phyloP scores from a whole-genome alignment of 2,797 vertebrate genomes.

The Zenarchopterus dispar region DNA sequence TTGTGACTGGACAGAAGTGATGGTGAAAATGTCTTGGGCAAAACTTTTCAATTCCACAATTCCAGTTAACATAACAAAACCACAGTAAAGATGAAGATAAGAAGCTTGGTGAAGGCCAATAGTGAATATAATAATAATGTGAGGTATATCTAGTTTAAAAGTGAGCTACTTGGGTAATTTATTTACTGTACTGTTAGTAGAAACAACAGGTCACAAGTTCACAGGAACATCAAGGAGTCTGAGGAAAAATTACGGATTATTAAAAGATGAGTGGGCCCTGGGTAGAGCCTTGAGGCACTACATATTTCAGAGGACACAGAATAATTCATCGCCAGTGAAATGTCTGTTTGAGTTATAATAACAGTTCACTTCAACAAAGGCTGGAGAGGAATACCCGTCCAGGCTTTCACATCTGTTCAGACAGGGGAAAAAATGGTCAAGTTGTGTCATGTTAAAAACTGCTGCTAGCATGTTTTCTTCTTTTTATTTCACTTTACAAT shows the following conservation, averaged over 20 bases:
- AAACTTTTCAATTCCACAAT: no score
- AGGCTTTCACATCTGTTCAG: neutral
- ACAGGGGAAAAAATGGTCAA: no score
- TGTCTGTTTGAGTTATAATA: neutral
- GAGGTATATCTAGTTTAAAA: neutral
- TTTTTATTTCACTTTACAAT: constrained; percentile 3
- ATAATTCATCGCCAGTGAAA: neutral
- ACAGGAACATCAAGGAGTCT: neutral
- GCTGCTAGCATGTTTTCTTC: neutral
- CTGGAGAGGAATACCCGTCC: neutral
- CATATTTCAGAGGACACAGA: neutral
- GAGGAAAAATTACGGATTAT: neutral
- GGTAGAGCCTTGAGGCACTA: neutral
- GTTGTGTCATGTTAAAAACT: neutral
- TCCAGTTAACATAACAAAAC: neutral
- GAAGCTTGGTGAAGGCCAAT: neutral
- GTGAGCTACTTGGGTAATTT: no score
- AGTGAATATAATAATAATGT: neutral
- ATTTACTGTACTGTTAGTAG: no score
- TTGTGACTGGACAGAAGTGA: no score
- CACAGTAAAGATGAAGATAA: neutral
- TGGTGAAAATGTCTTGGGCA: no score
- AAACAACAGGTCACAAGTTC: neutral
- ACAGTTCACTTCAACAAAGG: neutral
- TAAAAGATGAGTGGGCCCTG: neutral